phyloP scores from a whole-genome alignment of 2,797 vertebrate species.

The Pangasius djambal region DNA sequence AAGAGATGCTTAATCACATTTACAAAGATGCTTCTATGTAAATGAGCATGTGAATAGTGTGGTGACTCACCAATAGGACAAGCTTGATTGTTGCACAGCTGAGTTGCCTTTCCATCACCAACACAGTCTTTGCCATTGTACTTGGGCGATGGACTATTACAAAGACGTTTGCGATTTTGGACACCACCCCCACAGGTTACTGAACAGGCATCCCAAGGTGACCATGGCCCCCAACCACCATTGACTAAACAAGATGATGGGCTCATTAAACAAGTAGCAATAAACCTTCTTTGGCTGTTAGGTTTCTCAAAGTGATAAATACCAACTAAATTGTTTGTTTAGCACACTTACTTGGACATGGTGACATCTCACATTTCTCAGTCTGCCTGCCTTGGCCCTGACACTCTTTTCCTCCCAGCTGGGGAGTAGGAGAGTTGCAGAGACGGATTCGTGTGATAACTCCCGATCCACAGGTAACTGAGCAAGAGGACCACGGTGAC shows the following conservation, averaged over 20 bases:
- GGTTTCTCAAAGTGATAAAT: not conserved
- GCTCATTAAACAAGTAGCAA: not conserved
- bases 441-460: slow-evolving; percentile 96
- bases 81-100: slow-evolving; percentile 89
- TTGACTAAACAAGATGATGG: slow-evolving; percentile 77
- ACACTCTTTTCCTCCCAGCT: slow-evolving; percentile 91
- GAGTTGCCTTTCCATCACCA: slow-evolving; percentile 81
- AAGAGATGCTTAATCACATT: not conserved
- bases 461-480: slow-evolving; percentile 90
- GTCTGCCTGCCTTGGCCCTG: slow-evolving; percentile 91
- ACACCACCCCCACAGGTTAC: slow-evolving; percentile 89
- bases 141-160: slow-evolving; percentile 88
- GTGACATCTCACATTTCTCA: slow-evolving; percentile 84
- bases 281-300: not conserved
- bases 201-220: slow-evolving; percentile 90
- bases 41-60: not conserved
- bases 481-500: slow-evolving; percentile 99
- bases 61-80: slow-evolving; percentile 89
- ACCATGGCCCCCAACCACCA: slow-evolving; percentile 97
- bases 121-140: slow-evolving; percentile 91
- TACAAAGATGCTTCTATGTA: not conserved
- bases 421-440: slow-evolving; percentile 96
- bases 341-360: slow-evolving; percentile 88
- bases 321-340: not conserved
- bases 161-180: slow-evolving; percentile 89